Conservation (phyloP, 2,797 vertebrate genomes). For the Microhierax caerulescens region DNA sequence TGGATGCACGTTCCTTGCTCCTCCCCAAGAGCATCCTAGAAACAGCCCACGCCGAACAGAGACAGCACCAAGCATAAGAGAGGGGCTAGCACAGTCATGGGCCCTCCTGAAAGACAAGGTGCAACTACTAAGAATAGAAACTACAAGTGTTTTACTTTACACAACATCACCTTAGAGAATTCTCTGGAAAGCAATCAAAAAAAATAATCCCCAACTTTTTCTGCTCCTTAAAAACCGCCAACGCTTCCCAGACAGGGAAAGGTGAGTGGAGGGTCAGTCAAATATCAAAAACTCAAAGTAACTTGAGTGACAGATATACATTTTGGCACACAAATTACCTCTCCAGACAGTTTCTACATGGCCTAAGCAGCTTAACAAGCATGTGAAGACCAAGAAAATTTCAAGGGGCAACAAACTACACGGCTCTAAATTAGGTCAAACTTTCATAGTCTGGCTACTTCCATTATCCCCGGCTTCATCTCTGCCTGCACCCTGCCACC, state of each 20-base stretch:
- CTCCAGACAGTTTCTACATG: not conserved
- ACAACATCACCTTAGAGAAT: not conserved
- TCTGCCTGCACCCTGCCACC: not conserved
- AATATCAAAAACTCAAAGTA: not conserved
- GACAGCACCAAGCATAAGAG: not conserved
- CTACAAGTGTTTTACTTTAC: not conserved
- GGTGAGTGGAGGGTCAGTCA: not conserved
- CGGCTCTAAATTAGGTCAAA: not conserved
- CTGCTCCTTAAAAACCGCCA: not conserved
- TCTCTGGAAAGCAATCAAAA: not conserved
- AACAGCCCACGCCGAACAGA: not conserved
- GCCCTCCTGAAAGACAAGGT: not conserved
- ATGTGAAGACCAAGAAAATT: not conserved
- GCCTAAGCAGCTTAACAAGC: not conserved
- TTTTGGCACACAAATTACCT: not conserved
- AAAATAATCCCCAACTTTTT: not conserved
- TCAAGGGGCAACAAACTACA: not conserved
- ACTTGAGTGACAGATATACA: not conserved
- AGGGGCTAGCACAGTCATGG: not conserved
- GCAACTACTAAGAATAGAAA: not conserved
- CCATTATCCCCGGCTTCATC: not conserved
- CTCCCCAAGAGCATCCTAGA: not conserved
- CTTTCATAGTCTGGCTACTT: not conserved
- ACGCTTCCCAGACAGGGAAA: not conserved
- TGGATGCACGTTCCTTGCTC: not conserved